phyloP scores from a whole-genome alignment of 2,888 invertebrate species.

The Lepidochitona cinerea region DNA sequence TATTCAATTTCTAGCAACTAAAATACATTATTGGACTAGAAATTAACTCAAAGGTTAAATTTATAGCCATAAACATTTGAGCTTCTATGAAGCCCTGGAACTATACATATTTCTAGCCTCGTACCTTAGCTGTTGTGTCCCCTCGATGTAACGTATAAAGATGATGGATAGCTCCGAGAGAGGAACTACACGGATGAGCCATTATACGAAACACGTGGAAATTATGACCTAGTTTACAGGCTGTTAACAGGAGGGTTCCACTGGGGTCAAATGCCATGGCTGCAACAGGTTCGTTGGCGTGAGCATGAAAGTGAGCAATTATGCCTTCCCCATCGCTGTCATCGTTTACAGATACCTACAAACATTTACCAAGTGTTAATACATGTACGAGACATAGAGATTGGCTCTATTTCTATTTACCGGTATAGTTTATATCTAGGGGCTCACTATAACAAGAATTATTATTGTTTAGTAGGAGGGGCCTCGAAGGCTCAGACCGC shows the following conservation, averaged over 20 bases:
- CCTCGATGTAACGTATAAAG: slow-evolving; percentile 94
- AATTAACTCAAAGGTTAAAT: no score
- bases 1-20: no score
- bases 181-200: slow-evolving; percentile 90
- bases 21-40: no score
- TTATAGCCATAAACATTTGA: no score
- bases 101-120: no score
- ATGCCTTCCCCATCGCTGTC: slow-evolving; percentile 76
- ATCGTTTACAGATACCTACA: slow-evolving; percentile 75
- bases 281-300: slow-evolving; percentile 82
- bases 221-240: slow-evolving; percentile 92
- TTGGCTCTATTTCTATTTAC: no score
- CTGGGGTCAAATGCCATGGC: slow-evolving; percentile 92
- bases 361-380: background rate
- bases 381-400: no score
- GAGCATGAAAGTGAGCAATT: slow-evolving; percentile 77
- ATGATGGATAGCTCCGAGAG: slow-evolving; percentile 85
- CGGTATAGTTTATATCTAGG: no score
- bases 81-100: no score
- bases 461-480: no score
- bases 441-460: no score
- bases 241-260: slow-evolving; percentile 90
- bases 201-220: slow-evolving; percentile 96
- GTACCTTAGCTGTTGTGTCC: slow-evolving; percentile 94
- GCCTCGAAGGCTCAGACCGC: background rate